These are phyloP conservation scores for Sciurus vulgaris DNA, from an alignment of 2,797 vertebrate genomes.

Conservation along the genomic window DNA sequence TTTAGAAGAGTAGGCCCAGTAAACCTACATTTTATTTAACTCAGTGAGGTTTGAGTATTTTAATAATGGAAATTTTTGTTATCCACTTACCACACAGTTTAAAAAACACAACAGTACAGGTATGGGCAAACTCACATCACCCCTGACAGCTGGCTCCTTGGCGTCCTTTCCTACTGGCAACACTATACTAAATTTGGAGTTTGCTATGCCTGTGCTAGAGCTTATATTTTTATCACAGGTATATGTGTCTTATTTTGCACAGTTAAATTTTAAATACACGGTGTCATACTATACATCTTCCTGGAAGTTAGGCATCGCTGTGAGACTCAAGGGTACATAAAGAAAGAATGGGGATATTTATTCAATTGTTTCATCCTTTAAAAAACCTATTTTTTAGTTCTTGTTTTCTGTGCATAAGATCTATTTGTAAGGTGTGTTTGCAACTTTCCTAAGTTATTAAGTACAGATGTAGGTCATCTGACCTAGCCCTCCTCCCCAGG, in stretches of 20 bases:
- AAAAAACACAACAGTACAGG: too few relatives aligned
- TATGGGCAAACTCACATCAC: too few relatives aligned
- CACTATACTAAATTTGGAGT: background rate
- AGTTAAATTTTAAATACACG: background rate
- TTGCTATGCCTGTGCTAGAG: background rate
- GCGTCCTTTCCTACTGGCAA: background rate
- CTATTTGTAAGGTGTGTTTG: background rate
- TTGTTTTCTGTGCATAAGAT: background rate
- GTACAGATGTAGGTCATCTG: background rate
- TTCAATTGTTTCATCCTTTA: background rate
- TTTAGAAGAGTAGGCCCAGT: too few relatives aligned
- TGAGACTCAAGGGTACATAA: background rate
- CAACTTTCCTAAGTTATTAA: background rate
- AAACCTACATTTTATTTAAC: too few relatives aligned
- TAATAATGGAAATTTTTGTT: too few relatives aligned
- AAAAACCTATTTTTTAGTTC: background rate
- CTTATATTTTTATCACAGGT: background rate
- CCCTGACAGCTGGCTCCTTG: too few relatives aligned
- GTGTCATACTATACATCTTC: background rate
- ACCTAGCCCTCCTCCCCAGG: background rate
- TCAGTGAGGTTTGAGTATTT: too few relatives aligned
- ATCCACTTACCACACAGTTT: too few relatives aligned
- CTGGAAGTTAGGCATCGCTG: background rate
- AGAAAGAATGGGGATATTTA: background rate
- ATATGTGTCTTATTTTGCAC: background rate